These are phyloP conservation scores for Protobothrops mucrosquamatus DNA, from an alignment of 2,113 vertebrate species.

Conservation along the genomic window DNA sequence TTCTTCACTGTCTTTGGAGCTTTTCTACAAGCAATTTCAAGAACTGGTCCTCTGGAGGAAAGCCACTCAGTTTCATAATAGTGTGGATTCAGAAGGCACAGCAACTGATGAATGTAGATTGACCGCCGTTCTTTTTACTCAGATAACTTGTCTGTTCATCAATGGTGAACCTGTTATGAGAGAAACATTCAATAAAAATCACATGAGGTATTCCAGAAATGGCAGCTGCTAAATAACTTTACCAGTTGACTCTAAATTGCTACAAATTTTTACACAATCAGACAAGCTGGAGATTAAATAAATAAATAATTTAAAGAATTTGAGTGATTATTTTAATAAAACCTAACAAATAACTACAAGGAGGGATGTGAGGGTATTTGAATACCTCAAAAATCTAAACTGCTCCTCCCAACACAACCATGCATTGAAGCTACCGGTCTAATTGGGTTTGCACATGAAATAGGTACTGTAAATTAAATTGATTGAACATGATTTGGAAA, in stretches of 20 bases:
- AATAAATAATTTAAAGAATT: background rate
- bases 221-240: background rate
- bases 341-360: background rate
- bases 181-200: background rate
- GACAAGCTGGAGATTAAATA: background rate
- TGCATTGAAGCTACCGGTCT: too few species aligned
- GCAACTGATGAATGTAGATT: background rate
- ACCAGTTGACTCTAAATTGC: background rate
- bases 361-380: background rate
- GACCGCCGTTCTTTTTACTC: background rate
- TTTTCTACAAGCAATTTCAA: slow-evolving; percentile 90
- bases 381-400: too few species aligned
- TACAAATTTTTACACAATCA: background rate
- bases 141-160: background rate
- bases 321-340: background rate
- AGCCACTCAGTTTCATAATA: slow-evolving; percentile 77
- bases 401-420: too few species aligned
- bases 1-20: slow-evolving; percentile 75
- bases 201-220: background rate
- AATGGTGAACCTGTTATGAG: background rate
- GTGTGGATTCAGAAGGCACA: slow-evolving; percentile 69
- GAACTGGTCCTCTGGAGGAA: slow-evolving; percentile 85
- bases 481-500: too few species aligned
- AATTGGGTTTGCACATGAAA: too few species aligned
- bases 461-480: too few species aligned